phyloP scores from a whole-genome alignment of 2,888 invertebrate species.

The Oligia fasciuncula region DNA sequence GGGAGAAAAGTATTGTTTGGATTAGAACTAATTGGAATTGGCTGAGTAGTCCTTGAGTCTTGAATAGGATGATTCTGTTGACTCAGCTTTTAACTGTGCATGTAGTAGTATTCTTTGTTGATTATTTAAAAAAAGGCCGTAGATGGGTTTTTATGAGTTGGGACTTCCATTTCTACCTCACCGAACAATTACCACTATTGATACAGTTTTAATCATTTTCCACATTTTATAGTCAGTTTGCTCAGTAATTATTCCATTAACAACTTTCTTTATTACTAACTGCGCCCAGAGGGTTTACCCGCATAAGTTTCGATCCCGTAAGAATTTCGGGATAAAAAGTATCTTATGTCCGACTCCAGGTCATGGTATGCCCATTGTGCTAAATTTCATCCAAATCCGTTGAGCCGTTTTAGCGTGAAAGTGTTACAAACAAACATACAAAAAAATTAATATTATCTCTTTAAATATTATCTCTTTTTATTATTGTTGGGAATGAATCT shows the following conservation, averaged over 20 bases:
- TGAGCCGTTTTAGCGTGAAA: too few species aligned
- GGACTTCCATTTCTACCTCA: background rate
- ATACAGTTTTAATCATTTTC: background rate
- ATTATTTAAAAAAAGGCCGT: background rate
- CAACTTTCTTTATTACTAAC: background rate
- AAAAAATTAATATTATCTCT: too few species aligned
- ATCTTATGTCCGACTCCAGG: too few species aligned
- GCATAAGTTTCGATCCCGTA: too few species aligned
- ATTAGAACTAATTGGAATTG: slow-evolving; percentile 46
- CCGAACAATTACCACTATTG: background rate
- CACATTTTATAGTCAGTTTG: background rate
- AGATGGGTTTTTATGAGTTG: background rate
- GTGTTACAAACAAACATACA: too few species aligned
- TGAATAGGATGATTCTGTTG: slow-evolving; percentile 19
- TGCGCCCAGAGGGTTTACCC: too few species aligned
- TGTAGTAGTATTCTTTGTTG: background rate
- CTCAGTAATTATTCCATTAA: background rate
- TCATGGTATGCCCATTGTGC: too few species aligned
- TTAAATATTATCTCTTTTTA: too few species aligned
- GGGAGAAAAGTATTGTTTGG: slow-evolving; percentile 33
- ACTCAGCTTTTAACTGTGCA: slow-evolving; percentile 20
- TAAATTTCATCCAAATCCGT: too few species aligned
- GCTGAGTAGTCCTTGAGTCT: slow-evolving; percentile 36
- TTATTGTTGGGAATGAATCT: too few species aligned
- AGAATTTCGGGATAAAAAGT: too few species aligned